These are phyloP conservation scores for Mola mola DNA, from an alignment of 2,113 vertebrate genomes.

Conservation along the genomic window DNA sequence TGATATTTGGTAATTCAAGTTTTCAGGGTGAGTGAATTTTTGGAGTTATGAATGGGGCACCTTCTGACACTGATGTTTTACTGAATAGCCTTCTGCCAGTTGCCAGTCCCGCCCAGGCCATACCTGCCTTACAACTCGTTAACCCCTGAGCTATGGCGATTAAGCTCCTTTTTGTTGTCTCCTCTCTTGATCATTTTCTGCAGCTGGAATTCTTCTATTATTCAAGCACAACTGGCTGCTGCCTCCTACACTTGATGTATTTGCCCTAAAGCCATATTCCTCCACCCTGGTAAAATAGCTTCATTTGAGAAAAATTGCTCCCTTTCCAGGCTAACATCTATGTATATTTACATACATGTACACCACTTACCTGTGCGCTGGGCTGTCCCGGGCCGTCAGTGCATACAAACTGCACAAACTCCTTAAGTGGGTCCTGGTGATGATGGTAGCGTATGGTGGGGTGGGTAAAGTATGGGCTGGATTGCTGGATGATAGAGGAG, in stretches of 20 bases:
- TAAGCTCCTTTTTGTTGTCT: not conserved
- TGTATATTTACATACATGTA: slow-evolving; percentile 24
- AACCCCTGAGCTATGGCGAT: too few species aligned
- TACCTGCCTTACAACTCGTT: not conserved
- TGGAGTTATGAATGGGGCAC: too few species aligned
- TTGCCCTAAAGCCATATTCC: too few species aligned
- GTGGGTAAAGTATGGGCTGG: slow-evolving; percentile 96
- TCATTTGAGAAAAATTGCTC: slow-evolving; percentile 17
- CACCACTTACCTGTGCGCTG: slow-evolving; percentile 88
- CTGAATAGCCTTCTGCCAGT: too few species aligned
- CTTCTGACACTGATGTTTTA: too few species aligned
- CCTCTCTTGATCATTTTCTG: too few species aligned
- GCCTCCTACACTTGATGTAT: too few species aligned
- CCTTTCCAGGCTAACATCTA: not conserved
- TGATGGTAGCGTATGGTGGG: slow-evolving; percentile 98
- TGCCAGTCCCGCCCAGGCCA: not conserved
- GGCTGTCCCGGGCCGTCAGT: slow-evolving; percentile 93
- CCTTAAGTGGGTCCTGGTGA: slow-evolving; percentile 95
- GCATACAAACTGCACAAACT: slow-evolving; percentile 96
- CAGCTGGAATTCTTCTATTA: too few species aligned
- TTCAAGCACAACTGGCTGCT: too few species aligned
- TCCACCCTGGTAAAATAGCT: slow-evolving; percentile 7
- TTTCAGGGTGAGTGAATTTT: too few species aligned
- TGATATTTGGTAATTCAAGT: too few species aligned
- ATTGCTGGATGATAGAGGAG: slow-evolving; percentile 97